Conservation (phyloP, 2,888 invertebrate genomes). For the Steromphala cineraria region DNA sequence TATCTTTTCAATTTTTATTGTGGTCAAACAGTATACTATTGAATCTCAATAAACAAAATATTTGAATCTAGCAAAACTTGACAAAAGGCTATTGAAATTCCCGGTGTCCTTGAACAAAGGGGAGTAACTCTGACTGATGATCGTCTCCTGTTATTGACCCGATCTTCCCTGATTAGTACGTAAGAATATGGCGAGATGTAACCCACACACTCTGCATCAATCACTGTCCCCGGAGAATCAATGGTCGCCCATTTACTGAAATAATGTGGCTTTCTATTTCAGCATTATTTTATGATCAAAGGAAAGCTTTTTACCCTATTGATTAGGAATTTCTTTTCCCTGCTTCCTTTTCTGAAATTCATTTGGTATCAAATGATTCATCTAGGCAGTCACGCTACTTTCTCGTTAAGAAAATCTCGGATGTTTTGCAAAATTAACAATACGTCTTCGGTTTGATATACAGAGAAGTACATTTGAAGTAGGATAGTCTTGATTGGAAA, state of each 20-base stretch:
- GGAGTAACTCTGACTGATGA: neutral
- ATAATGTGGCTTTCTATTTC: constrained; percentile 19
- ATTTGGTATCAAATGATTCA: constrained; percentile 20
- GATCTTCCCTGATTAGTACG: neutral
- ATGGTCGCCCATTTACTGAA: neutral
- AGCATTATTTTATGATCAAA: constrained; percentile 12
- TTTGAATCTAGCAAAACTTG: too few species aligned
- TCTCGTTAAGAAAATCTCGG: constrained; percentile 1
- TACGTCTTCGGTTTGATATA: constrained; percentile 3
- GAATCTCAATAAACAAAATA: too few species aligned
- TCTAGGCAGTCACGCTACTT: neutral
- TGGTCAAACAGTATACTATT: too few species aligned
- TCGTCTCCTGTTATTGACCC: neutral
- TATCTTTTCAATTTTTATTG: too few species aligned
- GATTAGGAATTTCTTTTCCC: neutral
- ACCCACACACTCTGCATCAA: neutral
- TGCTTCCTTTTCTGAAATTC: constrained; percentile 11
- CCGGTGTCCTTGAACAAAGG: neutral
- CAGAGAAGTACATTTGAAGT: too few species aligned
- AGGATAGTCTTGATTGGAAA: too few species aligned
- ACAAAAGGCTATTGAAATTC: too few species aligned
- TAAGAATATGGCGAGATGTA: neutral
- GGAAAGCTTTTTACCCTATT: constrained; percentile 10
- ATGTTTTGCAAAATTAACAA: constrained; percentile 15
- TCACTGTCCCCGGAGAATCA: neutral